Evolutionary conservation across 2,113 vertebrate genomes (phyloP).

Genomic region (Rhynchomys soricoides): DNA sequence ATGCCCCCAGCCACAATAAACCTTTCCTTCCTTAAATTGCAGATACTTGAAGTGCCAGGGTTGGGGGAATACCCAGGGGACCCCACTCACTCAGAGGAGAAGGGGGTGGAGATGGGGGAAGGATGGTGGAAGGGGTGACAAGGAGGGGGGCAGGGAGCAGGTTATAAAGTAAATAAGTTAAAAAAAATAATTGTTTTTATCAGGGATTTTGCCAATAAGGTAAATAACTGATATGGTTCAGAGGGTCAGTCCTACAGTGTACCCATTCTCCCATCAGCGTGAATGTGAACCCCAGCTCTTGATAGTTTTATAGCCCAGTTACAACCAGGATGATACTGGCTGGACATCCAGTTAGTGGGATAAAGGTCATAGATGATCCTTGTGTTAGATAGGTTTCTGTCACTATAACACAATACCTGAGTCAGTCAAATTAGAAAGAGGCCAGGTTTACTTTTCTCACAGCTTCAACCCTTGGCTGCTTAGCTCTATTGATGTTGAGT

Average conservation of each 20-base stretch:
- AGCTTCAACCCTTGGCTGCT: not conserved
- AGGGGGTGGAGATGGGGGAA: too few relatives aligned
- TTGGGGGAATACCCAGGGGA: too few relatives aligned
- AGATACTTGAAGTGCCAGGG: too few relatives aligned
- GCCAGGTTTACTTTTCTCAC: not conserved
- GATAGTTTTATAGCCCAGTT: not conserved
- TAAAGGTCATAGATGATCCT: not conserved
- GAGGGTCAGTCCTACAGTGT: not conserved
- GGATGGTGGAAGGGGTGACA: too few relatives aligned
- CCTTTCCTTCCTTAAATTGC: not conserved
- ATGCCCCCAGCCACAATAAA: too few relatives aligned
- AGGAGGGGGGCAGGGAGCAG: too few relatives aligned
- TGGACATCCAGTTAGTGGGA: not conserved
- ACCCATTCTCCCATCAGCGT: not conserved
- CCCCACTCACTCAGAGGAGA: too few relatives aligned
- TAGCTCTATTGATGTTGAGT: not conserved
- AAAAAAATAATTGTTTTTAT: not conserved
- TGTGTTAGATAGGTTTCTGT: not conserved
- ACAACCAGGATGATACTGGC: not conserved
- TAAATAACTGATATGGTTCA: too few relatives aligned
- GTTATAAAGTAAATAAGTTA: too few relatives aligned
- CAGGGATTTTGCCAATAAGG: not conserved
- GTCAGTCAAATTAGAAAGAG: not conserved
- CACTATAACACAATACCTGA: not conserved
- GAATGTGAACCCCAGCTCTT: not conserved